Conservation (phyloP, 35 echinoderm and acorn worm species). For the Holothuria glaberrima region DNA sequence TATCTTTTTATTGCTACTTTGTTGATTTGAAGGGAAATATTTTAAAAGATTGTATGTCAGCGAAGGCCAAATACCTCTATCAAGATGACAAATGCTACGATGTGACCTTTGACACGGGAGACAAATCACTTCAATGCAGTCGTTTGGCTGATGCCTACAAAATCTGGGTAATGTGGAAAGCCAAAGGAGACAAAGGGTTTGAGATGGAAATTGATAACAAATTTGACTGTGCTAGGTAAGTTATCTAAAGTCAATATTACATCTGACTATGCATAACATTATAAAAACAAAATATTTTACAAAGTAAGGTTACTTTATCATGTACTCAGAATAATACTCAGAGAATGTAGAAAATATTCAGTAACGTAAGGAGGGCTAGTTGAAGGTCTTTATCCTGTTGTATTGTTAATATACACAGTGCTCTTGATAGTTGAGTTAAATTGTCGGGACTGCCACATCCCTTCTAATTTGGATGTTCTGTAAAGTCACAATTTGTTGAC, state of each 20-base stretch:
- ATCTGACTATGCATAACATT: too few species aligned
- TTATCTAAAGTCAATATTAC: background rate
- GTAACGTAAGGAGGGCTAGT: too few species aligned
- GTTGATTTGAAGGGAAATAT: background rate
- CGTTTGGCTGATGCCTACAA: conserved; percentile 89
- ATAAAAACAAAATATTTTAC: too few species aligned
- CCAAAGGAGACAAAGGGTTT: conserved; percentile 81
- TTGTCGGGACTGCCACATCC: too few species aligned
- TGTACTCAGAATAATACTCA: too few species aligned
- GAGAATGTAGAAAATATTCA: too few species aligned
- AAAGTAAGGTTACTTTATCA: too few species aligned
- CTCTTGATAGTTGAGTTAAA: too few species aligned
- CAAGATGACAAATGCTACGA: conserved; percentile 96
- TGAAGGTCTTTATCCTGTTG: too few species aligned
- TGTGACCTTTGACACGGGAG: conserved; percentile 85
- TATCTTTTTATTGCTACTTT: background rate
- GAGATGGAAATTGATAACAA: conserved; percentile 74
- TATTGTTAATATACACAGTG: too few species aligned
- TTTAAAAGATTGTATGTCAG: conserved; percentile 37
- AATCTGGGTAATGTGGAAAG: conserved; percentile 95
- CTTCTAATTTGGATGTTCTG: too few species aligned
- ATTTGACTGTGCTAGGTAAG: conserved; percentile 68
- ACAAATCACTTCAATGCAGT: conserved; percentile 93
- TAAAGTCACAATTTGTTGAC: too few species aligned
- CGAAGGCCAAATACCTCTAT: conserved; percentile 86